Conservation (phyloP, 2,888 invertebrate genomes). For the Arctia plantaginis region DNA sequence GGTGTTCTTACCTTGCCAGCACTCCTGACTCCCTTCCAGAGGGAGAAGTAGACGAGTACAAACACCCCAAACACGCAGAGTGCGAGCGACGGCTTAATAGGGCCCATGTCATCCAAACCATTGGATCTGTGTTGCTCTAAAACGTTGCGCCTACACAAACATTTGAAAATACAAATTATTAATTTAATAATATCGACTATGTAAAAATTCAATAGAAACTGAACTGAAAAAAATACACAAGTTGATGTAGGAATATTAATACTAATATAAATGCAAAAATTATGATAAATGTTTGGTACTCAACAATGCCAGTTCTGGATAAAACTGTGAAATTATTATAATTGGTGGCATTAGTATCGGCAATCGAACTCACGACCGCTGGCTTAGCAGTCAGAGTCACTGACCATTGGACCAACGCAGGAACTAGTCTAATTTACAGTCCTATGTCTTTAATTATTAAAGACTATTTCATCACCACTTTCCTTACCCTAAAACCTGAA, state of each 20-base stretch:
- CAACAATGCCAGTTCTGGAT: not conserved
- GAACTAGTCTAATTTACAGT: too few relatives aligned
- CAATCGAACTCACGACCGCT: not conserved
- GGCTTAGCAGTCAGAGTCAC: not conserved
- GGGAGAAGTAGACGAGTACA: slow-evolving; percentile 96
- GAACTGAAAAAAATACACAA: not conserved
- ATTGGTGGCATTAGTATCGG: too few relatives aligned
- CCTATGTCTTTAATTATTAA: too few relatives aligned
- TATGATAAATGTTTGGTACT: not conserved
- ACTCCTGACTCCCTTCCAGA: slow-evolving; percentile 98
- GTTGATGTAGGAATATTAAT: not conserved
- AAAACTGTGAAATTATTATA: not conserved
- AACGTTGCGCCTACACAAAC: slow-evolving; percentile 91
- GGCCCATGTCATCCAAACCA: slow-evolving; percentile 95
- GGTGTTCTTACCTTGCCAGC: slow-evolving; percentile 92
- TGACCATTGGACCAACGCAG: not conserved
- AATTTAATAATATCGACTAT: too few relatives aligned
- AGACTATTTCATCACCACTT: not conserved
- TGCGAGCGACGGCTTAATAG: slow-evolving; percentile 95
- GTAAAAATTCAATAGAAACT: too few relatives aligned
- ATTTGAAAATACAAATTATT: not conserved
- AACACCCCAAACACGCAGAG: slow-evolving; percentile 96
- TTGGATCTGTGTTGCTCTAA: slow-evolving; percentile 93
- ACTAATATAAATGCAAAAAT: not conserved
- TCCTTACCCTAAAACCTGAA: not conserved